Evolutionary conservation across 1,140 invertebrate species (phyloP).

Genomic region (Liolophura sinensis): DNA sequence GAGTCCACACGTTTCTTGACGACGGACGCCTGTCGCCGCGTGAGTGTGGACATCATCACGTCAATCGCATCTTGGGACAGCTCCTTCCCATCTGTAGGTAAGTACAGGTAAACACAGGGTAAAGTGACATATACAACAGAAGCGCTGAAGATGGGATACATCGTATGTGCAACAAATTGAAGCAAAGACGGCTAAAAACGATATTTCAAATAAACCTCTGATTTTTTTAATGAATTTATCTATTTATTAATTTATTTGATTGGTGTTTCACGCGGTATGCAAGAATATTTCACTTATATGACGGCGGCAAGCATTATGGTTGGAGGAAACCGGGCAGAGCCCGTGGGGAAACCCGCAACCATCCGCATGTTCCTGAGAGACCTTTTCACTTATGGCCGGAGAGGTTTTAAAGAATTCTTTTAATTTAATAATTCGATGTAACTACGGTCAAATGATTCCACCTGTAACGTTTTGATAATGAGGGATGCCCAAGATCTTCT

Average conservation of each 20-base stretch:
- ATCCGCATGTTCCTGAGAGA: no score
- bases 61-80: conserved; percentile 48
- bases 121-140: not conserved
- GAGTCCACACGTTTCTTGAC: conserved; percentile 44
- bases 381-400: no score
- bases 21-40: conserved; percentile 43
- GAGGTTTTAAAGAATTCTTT: no score
- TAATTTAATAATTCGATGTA: no score
- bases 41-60: conserved; percentile 36
- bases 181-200: not conserved
- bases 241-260: not conserved
- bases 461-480: no score
- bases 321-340: no score
- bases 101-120: not conserved
- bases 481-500: no score
- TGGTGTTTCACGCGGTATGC: not conserved
- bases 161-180: not conserved
- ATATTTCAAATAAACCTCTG: conserved; percentile 22
- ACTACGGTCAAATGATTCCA: no score
- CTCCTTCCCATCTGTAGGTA: conserved; percentile 39
- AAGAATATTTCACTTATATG: no score
- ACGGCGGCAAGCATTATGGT: no score
- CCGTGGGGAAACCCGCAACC: no score
- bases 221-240: not conserved
- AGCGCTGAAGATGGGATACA: not conserved